Evolutionary conservation across 2,797 vertebrate species (phyloP), one percentile per base, ranked within the genome.

Genomic region (Heterohyrax brucei): DNA sequence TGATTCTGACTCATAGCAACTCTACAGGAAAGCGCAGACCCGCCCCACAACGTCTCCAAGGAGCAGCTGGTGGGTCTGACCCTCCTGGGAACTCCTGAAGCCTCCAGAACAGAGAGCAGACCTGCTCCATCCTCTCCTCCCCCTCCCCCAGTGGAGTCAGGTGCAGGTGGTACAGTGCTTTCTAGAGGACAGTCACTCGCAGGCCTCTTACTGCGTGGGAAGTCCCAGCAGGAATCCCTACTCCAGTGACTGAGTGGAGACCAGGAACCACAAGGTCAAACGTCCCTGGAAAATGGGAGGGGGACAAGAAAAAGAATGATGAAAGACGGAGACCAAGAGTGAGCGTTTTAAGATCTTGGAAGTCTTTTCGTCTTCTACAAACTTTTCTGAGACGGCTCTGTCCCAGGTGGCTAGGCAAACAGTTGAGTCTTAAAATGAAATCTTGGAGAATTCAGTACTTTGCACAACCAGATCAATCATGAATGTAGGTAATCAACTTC

Each of bases 351-450:
- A 48, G 50, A 80, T 62, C 77, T 68, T 39, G 61, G 70, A 91
- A 39, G 77, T 78, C n/a, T 4, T 79, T 56, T 87, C 39, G 66
- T 68, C 94, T 68, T 64, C 30, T 39, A 26, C 79, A 73, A 28
- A 89, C 56, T 84, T 82, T 72, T 76, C 88, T 21, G 44, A 82
- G 81, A 95, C 66, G 88, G 68, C 72, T n/a, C 53, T 56, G 93
- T 95, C 96, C 97, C 94, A 89, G 91, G 96, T 68, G 96, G 79
- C 92, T 89, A 86, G 79, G 91, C 89, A 79, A 88, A 89, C 30
- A 70, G 26, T 79, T 79, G 80, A 96, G 76, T 75, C 95, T 95
- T 89, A 93, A 95, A 95, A 95, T 97, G 91, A 95, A 96, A 91
- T 95, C 82, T 44, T 56, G 61, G 83, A 46, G 89, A 30, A 0